Percentiles rank a stretch among this genome's conserved stretches.
These are phyloP conservation scores for Anhinga anhinga DNA, from an alignment of 2,113 vertebrate species.

Conservation along the genomic window DNA sequence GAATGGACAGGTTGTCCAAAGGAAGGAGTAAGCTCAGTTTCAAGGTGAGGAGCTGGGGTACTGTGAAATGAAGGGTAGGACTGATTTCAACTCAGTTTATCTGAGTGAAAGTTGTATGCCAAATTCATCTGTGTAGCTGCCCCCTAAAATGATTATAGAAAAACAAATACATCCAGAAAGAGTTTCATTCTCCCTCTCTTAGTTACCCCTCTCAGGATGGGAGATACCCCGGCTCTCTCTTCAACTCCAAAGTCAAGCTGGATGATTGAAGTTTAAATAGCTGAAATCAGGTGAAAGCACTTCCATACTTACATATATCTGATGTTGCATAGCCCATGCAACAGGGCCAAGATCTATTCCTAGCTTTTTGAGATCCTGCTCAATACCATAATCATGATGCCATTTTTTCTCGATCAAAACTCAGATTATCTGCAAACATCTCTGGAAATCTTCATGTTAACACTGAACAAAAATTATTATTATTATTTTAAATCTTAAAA, in stretches of 20 bases:
- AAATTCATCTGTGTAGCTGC: not conserved
- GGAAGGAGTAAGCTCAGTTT: not conserved
- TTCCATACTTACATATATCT: rapidly evolving
- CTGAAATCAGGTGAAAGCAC: not conserved
- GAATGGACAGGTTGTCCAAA: not conserved
- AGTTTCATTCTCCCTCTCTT: not conserved
- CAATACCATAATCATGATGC: not conserved
- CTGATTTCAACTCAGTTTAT: not conserved
- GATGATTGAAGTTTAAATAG: not conserved
- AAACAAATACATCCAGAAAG: not conserved
- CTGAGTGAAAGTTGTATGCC: not conserved
- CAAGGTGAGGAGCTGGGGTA: not conserved
- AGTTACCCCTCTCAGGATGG: not conserved
- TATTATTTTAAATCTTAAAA: not conserved
- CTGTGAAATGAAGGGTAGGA: not conserved
- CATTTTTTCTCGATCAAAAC: not conserved
- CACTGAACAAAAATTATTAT: not conserved
- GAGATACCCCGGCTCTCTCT: not conserved
- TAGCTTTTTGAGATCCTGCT: not conserved
- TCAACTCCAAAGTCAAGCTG: not conserved
- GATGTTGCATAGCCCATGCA: not conserved
- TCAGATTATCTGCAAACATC: not conserved
- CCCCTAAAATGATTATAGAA: not conserved
- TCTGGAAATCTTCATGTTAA: not conserved
- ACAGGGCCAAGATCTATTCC: not conserved